Conservation (phyloP, 2,888 invertebrate genomes). For the Erebia aethiops region DNA sequence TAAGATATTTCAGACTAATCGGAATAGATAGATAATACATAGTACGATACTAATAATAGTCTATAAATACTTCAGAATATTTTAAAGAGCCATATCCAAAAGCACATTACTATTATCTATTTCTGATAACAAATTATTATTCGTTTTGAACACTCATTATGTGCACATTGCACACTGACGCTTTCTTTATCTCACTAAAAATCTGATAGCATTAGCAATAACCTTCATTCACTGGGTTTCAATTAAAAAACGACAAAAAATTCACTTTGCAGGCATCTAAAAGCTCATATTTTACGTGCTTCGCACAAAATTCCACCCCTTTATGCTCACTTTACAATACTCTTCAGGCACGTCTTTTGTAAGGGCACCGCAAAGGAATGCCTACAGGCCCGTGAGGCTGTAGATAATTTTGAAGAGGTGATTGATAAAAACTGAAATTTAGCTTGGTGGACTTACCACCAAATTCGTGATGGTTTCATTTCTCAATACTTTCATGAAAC, state of each 20-base stretch:
- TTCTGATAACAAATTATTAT: background rate
- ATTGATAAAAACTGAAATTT: background rate
- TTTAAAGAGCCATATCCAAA: too few relatives aligned
- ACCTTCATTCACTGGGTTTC: constrained; percentile 36
- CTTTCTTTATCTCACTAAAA: background rate
- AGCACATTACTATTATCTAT: too few relatives aligned
- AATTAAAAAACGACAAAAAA: constrained; percentile 23
- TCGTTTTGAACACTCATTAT: background rate
- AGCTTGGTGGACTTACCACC: background rate
- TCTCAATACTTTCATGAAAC: too few relatives aligned
- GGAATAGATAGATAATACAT: too few relatives aligned
- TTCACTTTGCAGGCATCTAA: constrained; percentile 12
- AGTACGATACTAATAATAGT: too few relatives aligned
- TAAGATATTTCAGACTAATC: too few relatives aligned
- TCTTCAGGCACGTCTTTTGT: constrained; percentile 37
- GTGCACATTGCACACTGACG: background rate
- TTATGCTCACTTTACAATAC: constrained; percentile 39
- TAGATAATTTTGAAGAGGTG: background rate
- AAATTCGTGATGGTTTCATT: too few relatives aligned
- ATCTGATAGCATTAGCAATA: constrained; percentile 21
- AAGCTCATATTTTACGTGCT: constrained; percentile 26
- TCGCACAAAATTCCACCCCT: constrained; percentile 31
- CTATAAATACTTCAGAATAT: too few relatives aligned
- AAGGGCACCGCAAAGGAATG: constrained; percentile 64
- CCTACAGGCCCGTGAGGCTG: background rate